Conservation (phyloP, 2,113 vertebrate species). For the Oryzias curvinotus region DNA sequence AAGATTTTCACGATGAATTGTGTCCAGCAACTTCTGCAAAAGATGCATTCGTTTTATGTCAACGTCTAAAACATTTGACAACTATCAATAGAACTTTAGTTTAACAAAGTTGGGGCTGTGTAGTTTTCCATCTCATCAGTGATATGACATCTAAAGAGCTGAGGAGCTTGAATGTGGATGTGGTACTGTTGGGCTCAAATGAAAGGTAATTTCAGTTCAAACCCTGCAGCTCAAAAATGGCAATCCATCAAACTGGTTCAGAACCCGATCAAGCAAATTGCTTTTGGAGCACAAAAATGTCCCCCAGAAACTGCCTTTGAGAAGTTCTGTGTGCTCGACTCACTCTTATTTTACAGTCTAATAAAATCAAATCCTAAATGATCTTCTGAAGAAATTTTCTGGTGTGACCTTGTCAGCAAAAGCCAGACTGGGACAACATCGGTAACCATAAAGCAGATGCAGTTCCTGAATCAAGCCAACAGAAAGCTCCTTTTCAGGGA, state of each 20-base stretch:
- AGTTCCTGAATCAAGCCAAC: conserved; percentile 5
- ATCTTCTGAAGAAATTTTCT: conserved; percentile 14
- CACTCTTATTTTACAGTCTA: conserved; percentile 8
- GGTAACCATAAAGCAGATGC: conserved; percentile 12
- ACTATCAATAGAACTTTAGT: no score
- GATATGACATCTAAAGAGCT: no score
- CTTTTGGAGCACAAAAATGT: neutral
- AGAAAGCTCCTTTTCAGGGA: no score
- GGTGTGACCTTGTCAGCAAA: conserved; percentile 26
- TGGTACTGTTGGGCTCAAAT: no score
- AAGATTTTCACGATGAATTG: no score
- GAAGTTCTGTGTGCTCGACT: neutral
- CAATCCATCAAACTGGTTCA: no score
- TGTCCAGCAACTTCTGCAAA: no score
- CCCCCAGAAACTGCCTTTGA: neutral
- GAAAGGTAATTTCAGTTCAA: neutral
- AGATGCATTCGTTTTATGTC: no score
- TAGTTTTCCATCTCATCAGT: no score
- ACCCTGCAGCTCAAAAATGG: neutral
- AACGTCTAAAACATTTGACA: no score
- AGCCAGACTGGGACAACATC: conserved; percentile 5
- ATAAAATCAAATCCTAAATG: conserved; percentile 19
- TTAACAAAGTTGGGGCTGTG: no score
- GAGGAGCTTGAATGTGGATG: no score
- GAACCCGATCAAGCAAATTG: neutral